phyloP scores from a whole-genome alignment of 1,140 invertebrate species.

The Cecropterus lyciades region DNA sequence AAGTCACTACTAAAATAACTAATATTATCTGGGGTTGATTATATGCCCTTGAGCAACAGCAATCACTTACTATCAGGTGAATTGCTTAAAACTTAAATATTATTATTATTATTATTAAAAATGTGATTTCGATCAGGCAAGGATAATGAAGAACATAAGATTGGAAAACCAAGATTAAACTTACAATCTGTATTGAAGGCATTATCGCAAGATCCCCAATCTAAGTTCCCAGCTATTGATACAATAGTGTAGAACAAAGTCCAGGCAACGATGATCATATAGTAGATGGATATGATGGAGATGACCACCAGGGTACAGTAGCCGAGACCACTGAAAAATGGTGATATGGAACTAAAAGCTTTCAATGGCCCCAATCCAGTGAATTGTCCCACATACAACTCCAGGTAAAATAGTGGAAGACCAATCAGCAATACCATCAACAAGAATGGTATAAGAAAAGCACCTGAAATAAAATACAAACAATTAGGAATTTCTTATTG shows the following conservation, averaged over 20 bases:
- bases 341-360: constrained; percentile 86
- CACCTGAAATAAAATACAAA: constrained; percentile 85
- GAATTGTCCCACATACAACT: constrained; percentile 88
- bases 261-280: constrained; percentile 93
- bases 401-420: constrained; percentile 91
- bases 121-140: too few species aligned
- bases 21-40: too few species aligned
- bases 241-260: constrained; percentile 90
- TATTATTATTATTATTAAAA: too few species aligned
- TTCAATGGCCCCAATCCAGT: constrained; percentile 85
- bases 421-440: constrained; percentile 91
- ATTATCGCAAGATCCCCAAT: constrained; percentile 88
- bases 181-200: constrained; percentile 88
- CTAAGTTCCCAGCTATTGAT: constrained; percentile 88
- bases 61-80: too few species aligned
- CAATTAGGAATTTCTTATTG: too few species aligned
- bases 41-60: too few species aligned
- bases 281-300: constrained; percentile 91
- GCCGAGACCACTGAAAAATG: constrained; percentile 87
- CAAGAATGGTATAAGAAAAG: constrained; percentile 92
- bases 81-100: too few species aligned
- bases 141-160: constrained; percentile 2
- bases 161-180: constrained; percentile 42
- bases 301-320: constrained; percentile 91
- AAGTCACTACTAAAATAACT: too few species aligned